Evolutionary conservation across 37 sponge, comb jelly and placozoan species (phyloP).

Genomic region (Diacarnus erythraeanus): DNA sequence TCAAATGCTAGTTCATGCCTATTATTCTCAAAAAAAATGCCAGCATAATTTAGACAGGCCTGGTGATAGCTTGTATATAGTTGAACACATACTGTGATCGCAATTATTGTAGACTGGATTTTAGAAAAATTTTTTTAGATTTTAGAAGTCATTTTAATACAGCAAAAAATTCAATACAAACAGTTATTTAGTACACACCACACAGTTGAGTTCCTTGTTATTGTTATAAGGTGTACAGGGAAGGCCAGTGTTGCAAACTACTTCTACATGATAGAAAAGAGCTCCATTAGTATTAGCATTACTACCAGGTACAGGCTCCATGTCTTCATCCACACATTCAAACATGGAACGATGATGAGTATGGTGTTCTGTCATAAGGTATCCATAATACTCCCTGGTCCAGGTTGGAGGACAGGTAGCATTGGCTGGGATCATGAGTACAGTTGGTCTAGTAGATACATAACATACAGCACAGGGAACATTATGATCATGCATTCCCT

Average conservation of each 20-base stretch:
- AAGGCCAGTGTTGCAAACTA: slow-evolving; percentile 18
- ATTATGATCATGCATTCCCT: slow-evolving; percentile 14
- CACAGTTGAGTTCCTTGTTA: slow-evolving; percentile 37
- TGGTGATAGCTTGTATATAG: too few species aligned
- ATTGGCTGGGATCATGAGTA: slow-evolving; percentile 42
- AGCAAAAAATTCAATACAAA: too few species aligned
- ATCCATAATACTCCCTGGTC: slow-evolving; percentile 52
- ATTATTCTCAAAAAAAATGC: too few species aligned
- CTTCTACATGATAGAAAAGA: slow-evolving; percentile 25
- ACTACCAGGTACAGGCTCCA: slow-evolving; percentile 7
- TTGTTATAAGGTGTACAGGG: slow-evolving; percentile 34
- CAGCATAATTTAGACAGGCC: too few species aligned
- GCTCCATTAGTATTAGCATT: slow-evolving; percentile 10
- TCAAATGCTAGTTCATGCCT: too few species aligned
- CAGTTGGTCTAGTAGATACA: slow-evolving; percentile 10
- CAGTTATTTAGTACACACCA: slow-evolving; percentile 32
- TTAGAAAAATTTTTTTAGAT: too few species aligned
- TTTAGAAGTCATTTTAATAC: too few species aligned
- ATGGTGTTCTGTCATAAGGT: slow-evolving; percentile 11
- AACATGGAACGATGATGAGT: neutral
- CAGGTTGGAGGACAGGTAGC: slow-evolving; percentile 20
- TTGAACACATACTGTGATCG: too few species aligned
- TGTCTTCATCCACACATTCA: slow-evolving; percentile 7
- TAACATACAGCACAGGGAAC: slow-evolving; percentile 48
- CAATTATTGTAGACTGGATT: too few species aligned